A percentile compares a stretch with the other conserved stretches of the same genome.
These are phyloP conservation scores for Trissolcus brochymenae DNA, from an alignment of 2,888 invertebrate genomes.

Conservation along the genomic window DNA sequence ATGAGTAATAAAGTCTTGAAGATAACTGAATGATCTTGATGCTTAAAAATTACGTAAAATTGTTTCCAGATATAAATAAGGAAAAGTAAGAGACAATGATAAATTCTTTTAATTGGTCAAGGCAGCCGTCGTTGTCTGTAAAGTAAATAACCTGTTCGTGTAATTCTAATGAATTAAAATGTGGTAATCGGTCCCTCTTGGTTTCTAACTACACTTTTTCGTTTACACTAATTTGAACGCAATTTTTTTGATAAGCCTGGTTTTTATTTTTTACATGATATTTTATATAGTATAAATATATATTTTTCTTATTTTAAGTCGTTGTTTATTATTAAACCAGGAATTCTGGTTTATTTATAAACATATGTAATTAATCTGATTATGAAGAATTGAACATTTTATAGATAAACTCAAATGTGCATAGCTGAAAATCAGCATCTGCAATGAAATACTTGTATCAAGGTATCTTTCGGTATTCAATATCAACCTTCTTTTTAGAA, in stretches of 20 bases:
- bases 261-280: background rate
- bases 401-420: too few species aligned
- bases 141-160: constrained; percentile 53
- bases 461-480: constrained; percentile 28
- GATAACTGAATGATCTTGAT: background rate
- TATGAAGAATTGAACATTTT: background rate
- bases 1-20: background rate
- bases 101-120: constrained; percentile 68
- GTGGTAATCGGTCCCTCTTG: constrained; percentile 57
- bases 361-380: too few species aligned
- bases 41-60: too few species aligned
- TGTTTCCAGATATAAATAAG: background rate
- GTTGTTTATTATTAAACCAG: too few species aligned
- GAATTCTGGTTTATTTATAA: too few species aligned
- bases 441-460: background rate
- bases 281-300: too few species aligned
- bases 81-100: constrained; percentile 52
- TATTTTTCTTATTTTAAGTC: background rate
- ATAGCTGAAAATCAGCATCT: too few species aligned
- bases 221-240: constrained; percentile 10
- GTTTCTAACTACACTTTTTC: constrained; percentile 42
- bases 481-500: constrained; percentile 62
- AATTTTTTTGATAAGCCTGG: background rate
- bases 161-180: constrained; percentile 64
- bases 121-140: constrained; percentile 59